These are phyloP conservation scores for Neolamprologus kungweensis DNA, from an alignment of 2,113 vertebrate genomes.

Conservation along the genomic window DNA sequence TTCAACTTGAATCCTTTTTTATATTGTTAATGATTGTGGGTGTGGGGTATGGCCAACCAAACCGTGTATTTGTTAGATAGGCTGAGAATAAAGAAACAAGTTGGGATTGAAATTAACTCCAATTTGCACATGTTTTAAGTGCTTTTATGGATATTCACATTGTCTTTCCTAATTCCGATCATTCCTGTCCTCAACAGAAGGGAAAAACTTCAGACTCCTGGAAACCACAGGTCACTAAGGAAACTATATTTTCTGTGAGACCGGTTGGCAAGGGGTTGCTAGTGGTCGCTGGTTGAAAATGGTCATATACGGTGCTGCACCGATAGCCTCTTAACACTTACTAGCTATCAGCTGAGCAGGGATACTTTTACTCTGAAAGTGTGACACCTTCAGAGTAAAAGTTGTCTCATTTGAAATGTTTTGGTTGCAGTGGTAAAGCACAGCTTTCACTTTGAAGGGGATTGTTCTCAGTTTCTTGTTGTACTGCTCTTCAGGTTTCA, in stretches of 20 bases:
- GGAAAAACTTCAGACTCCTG: neutral
- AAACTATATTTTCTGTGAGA: neutral
- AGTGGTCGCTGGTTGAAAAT: neutral
- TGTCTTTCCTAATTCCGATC: neutral
- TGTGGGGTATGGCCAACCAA: neutral
- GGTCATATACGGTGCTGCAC: neutral
- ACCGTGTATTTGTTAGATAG: neutral
- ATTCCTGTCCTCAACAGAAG: neutral
- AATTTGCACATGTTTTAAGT: neutral
- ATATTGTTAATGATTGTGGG: neutral
- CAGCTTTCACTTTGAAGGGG: neutral
- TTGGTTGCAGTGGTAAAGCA: neutral
- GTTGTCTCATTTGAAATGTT: neutral
- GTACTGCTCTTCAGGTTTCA: neutral
- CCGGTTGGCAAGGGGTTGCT: neutral
- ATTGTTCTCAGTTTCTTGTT: neutral
- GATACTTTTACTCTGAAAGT: neutral
- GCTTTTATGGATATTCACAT: neutral
- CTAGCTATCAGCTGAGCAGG: neutral
- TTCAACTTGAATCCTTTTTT: neutral
- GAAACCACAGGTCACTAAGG: neutral
- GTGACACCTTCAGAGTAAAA: neutral
- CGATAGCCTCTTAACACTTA: neutral
- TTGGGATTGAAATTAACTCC: neutral
- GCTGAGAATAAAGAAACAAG: neutral